Conservation (phyloP, 2,113 vertebrate species). For the Bujurquina vittata region DNA sequence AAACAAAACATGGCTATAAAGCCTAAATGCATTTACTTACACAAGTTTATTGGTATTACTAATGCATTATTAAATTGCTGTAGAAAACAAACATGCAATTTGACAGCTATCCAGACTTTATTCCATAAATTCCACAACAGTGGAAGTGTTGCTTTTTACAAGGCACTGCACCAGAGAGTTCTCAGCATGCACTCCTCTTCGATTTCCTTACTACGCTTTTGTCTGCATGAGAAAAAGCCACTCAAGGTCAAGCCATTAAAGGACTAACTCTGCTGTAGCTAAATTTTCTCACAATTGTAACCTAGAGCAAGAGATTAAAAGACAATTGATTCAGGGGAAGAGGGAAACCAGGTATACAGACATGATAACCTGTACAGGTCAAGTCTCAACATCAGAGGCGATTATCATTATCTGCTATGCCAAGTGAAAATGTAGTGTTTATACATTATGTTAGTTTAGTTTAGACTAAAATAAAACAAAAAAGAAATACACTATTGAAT, state of each 20-base stretch:
- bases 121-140: background rate
- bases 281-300: conserved; percentile 93
- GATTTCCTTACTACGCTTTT: conserved; percentile 68
- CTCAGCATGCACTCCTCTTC: conserved; percentile 35
- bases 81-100: background rate
- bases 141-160: background rate
- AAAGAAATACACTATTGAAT: conserved; percentile 54
- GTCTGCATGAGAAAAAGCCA: conserved; percentile 77
- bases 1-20: too few species aligned
- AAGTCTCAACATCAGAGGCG: conserved; percentile 78
- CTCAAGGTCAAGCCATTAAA: conserved; percentile 74
- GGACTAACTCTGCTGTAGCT: conserved; percentile 63
- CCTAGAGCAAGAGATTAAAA: conserved; percentile 84
- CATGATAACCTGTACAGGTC: conserved; percentile 91
- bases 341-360: conserved; percentile 85
- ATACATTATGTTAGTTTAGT: conserved; percentile 70
- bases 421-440: conserved; percentile 74
- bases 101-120: background rate
- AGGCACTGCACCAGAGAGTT: background rate
- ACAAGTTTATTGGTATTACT: too few species aligned
- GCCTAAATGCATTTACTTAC: too few species aligned
- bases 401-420: conserved; percentile 73
- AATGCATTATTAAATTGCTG: background rate
- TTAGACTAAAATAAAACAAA: conserved; percentile 75
- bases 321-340: conserved; percentile 90